phyloP scores from a whole-genome alignment of 2,797 vertebrate genomes.

The Gymnopithys bicolor region DNA sequence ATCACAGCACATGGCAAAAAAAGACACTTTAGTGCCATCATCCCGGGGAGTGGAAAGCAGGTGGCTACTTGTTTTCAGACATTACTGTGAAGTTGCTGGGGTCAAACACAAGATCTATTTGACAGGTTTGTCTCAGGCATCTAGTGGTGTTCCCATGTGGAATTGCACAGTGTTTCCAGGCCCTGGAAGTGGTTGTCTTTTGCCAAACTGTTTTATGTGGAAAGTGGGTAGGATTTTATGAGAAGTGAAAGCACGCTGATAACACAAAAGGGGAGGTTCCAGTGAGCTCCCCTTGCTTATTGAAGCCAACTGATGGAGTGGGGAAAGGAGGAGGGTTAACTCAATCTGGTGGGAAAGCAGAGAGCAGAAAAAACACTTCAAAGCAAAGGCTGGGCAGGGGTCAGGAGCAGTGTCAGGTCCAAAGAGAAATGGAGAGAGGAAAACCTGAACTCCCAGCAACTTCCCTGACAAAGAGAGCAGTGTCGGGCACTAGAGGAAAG shows the following conservation, averaged over 20 bases:
- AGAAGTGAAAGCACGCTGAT: slow-evolving; percentile 2
- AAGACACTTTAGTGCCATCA: background rate
- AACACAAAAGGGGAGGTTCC: slow-evolving; percentile 51
- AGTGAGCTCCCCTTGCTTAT: background rate
- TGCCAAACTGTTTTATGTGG: background rate
- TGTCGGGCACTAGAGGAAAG: slow-evolving; percentile 37
- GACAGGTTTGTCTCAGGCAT: background rate
- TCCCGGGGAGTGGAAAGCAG: background rate
- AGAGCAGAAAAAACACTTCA: slow-evolving; percentile 56
- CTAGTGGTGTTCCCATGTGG: fast-evolving
- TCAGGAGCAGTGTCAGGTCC: slow-evolving; percentile 55
- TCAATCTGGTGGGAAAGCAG: slow-evolving; percentile 14
- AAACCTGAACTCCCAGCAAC: slow-evolving; percentile 60
- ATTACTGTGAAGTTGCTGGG: background rate
- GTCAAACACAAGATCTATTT: background rate
- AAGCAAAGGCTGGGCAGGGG: slow-evolving; percentile 50
- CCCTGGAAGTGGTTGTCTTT: background rate
- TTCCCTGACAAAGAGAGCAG: slow-evolving; percentile 70
- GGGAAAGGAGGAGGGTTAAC: slow-evolving; percentile 50
- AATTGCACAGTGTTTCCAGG: background rate
- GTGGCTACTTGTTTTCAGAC: background rate
- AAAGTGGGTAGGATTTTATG: slow-evolving; percentile 21
- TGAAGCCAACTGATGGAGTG: slow-evolving; percentile 61
- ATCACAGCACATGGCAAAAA: background rate
- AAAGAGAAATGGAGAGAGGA: slow-evolving; percentile 48